Base-by-base conservation (phyloP, 2,113 vertebrate species). In the Sturnira hondurensis region DNA sequence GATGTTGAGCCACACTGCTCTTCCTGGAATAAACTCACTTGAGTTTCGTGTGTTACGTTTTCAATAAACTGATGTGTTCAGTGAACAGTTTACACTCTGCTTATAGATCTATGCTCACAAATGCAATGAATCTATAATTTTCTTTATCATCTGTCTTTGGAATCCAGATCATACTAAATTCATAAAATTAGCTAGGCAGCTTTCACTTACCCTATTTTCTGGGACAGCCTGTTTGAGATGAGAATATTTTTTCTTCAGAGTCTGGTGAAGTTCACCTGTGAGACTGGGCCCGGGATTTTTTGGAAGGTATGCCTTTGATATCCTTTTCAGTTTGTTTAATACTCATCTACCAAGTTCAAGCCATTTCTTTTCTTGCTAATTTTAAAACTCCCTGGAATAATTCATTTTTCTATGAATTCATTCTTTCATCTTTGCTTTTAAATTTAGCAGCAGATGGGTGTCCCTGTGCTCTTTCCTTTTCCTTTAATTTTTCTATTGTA, bases 141-240 rank as follows among this genome's bases (percentile, higher is more conserved):
- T 71, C 20, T 73, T 88, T 31, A 50, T 71, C 67, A 89, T 70
- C 45, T 50, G 4, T 78, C 54, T 85, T 63, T 82, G 87, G 33
- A 82, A 47, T 85, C 26, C 70, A 81, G 45, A 67, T 90, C 77
- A 67, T 50, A 77, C 20, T 77, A 65, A 73, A 76, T 70, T 52
- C 33, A 78, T 67, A 83, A 86, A 86, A 36, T n/a, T 10, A 78
- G 58, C 45, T 43, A 71, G 61, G 47, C n/a, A 86, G 24, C 43
- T 58, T 95, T 86, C n/a, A 38, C 70, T 81, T 89, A 71, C 71
- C 61, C 47, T 73, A 28, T 83, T 89, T 92, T 76, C 14, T 84
- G 45, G 43, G 45, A 68, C n/a, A 68, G 43, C 7, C 7, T 38
- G 22, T 77, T 16, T 61, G 87, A 92, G 50, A 84, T 52, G 43